A percentile compares a stretch with the other conserved stretches of the same genome.
These are phyloP conservation scores for Cephalopterus ornatus DNA, from an alignment of 2,113 vertebrate species.

Conservation along the genomic window DNA sequence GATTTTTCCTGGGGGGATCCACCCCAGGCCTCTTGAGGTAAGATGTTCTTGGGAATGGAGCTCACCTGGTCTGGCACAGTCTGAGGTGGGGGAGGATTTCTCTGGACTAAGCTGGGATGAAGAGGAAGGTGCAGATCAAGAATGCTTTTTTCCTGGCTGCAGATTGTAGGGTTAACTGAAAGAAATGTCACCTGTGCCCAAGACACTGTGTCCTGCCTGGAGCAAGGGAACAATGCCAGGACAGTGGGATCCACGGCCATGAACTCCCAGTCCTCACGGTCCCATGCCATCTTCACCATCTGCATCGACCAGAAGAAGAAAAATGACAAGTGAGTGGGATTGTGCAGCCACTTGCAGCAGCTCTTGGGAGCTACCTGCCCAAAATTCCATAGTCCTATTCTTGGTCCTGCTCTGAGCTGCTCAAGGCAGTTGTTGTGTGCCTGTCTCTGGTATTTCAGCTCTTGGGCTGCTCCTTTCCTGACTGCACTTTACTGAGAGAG, in stretches of 20 bases:
- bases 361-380: not conserved
- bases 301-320: conserved; percentile 86
- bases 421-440: not conserved
- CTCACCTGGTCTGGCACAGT: not conserved
- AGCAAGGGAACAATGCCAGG: conserved; percentile 88
- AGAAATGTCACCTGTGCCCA: conserved; percentile 75
- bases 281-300: conserved; percentile 96
- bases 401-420: not conserved
- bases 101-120: not conserved
- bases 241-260: conserved; percentile 94
- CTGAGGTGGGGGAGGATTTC: not conserved
- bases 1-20: not conserved
- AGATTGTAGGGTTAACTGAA: conserved; percentile 93
- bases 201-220: conserved; percentile 89
- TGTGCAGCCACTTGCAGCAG: not conserved
- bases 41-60: not conserved
- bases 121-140: not conserved
- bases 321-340: conserved; percentile 82
- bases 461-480: not conserved
- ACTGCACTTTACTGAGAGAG: not conserved
- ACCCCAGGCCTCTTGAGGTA: not conserved
- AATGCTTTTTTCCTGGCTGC: not conserved
- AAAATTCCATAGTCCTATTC: not conserved
- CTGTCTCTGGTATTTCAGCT: not conserved
- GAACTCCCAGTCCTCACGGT: conserved; percentile 94